A percentile compares a stretch with the other conserved stretches of the same genome.
phyloP scores from a whole-genome alignment of 92 coral and sea anemone species.

The Bergia sp. region DNA sequence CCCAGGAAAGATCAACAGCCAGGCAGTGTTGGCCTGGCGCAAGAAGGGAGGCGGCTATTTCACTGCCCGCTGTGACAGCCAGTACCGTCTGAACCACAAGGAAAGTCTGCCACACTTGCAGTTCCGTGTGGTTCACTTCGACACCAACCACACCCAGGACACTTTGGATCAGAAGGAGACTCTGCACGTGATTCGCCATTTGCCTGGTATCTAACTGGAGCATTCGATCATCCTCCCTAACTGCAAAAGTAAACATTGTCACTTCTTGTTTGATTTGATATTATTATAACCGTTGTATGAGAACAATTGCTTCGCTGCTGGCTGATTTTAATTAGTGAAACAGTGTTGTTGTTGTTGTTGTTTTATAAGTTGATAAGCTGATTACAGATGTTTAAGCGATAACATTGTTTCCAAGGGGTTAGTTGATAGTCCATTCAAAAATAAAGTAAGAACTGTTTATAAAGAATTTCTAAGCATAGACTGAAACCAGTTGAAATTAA shows the following conservation, averaged over 20 bases:
- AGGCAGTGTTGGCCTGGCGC: conserved; percentile 39
- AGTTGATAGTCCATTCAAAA: too few relatives aligned
- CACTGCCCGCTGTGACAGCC: conserved; percentile 47
- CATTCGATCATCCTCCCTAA: not conserved
- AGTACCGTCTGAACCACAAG: conserved; percentile 35
- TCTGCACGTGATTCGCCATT: conserved; percentile 27
- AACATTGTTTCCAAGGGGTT: too few relatives aligned
- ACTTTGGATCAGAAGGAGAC: not conserved
- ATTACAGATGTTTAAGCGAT: too few relatives aligned
- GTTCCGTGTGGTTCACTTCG: conserved; percentile 44
- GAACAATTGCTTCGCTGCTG: not conserved
- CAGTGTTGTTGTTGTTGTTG: too few relatives aligned
- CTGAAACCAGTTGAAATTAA: too few relatives aligned
- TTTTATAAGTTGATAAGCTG: too few relatives aligned
- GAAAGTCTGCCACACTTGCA: conserved; percentile 29
- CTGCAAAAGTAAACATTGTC: not conserved
- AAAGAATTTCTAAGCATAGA: too few relatives aligned
- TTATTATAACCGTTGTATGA: too few relatives aligned
- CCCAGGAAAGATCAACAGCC: conserved; percentile 37
- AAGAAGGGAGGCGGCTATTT: conserved; percentile 23
- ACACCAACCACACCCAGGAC: conserved; percentile 4
- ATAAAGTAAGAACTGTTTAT: too few relatives aligned
- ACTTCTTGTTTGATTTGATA: not conserved
- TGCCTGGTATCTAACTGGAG: not conserved
- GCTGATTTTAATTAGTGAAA: too few relatives aligned